A percentile compares a stretch with the other conserved stretches of the same genome.
phyloP scores from a whole-genome alignment of 2,888 invertebrate species.

The Pollenia amentaria region DNA sequence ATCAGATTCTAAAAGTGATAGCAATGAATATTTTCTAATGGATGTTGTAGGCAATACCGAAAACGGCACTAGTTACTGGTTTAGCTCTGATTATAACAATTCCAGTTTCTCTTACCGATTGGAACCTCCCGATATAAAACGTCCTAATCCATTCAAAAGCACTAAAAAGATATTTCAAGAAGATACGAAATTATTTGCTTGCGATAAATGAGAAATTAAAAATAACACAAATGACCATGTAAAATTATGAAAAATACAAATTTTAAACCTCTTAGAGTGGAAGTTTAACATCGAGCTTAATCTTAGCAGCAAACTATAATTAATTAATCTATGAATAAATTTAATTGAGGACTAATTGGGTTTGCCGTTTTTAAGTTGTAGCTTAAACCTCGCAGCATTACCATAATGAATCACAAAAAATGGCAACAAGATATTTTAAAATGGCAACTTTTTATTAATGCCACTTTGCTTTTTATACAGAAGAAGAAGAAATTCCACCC shows the following conservation, averaged over 20 bases:
- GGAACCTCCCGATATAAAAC: neutral
- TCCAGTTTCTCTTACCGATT: neutral
- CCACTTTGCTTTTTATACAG: no score
- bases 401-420: no score
- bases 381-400: no score
- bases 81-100: neutral
- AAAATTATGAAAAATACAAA: neutral
- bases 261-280: neutral
- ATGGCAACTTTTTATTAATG: no score
- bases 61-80: constrained; percentile 85
- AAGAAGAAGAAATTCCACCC: no score
- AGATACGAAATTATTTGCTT: neutral
- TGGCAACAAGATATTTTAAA: no score
- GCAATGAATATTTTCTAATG: constrained; percentile 88
- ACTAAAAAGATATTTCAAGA: neutral
- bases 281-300: no score
- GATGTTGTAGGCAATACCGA: constrained; percentile 92
- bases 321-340: no score
- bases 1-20: constrained; percentile 83
- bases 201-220: neutral
- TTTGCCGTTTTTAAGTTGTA: no score
- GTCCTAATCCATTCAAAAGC: neutral
- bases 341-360: no score
- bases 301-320: no score
- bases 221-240: neutral